These are phyloP conservation scores for Dolichopus griseipennis DNA, from an alignment of 2,888 invertebrate genomes.

Conservation along the genomic window DNA sequence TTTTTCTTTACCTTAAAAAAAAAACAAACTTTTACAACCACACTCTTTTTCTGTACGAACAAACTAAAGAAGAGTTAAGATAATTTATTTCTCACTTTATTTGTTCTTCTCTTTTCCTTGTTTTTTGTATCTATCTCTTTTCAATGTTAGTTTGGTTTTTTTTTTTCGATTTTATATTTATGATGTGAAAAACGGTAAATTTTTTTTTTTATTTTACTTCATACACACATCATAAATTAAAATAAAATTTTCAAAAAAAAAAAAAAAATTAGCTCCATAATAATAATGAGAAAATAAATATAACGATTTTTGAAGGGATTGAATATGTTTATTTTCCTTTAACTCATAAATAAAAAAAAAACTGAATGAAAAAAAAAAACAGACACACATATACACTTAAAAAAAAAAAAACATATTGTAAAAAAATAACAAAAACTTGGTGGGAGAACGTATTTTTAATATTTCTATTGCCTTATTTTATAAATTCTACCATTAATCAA, in stretches of 20 bases:
- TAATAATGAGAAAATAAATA: not conserved
- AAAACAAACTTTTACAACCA: no score
- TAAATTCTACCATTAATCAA: not conserved
- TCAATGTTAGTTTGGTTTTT: not conserved
- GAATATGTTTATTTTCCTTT: constrained; percentile 1
- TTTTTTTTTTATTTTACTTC: not conserved
- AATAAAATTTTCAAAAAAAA: not conserved
- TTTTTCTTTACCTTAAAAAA: no score
- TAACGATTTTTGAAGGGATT: not conserved
- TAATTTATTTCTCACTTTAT: no score
- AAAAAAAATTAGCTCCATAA: not conserved
- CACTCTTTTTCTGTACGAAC: no score
- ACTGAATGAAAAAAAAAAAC: not conserved
- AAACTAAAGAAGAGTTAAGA: no score
- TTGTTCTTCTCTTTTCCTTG: no score
- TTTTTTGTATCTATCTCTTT: not conserved
- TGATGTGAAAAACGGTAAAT: not conserved
- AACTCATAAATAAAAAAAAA: not conserved
- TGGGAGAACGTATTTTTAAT: not conserved
- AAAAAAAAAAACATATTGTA: not conserved
- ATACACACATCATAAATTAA: not conserved
- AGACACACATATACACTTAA: no score
- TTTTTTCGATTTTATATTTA: not conserved
- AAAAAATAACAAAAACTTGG: not conserved
- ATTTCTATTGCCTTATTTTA: not conserved